These are phyloP conservation scores for Gymnobelideus leadbeateri DNA, from an alignment of 2,113 vertebrate species.

Conservation along the genomic window DNA sequence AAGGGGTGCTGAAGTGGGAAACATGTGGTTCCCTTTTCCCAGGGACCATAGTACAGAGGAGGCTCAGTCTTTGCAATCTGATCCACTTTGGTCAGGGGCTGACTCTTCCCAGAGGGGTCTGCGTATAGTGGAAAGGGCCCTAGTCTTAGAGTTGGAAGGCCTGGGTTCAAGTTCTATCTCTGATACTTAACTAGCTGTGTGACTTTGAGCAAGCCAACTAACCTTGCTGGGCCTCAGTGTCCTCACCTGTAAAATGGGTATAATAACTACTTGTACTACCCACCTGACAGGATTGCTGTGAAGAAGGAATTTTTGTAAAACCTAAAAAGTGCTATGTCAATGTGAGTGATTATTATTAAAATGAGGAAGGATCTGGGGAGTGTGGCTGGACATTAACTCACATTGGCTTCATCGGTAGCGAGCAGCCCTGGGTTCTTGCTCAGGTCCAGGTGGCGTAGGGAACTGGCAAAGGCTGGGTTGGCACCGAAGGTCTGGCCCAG, in stretches of 20 bases:
- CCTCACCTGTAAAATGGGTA: not conserved
- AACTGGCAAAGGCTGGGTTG: constrained; percentile 92
- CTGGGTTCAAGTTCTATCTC: not conserved
- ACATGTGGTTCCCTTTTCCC: not conserved
- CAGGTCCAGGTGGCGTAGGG: constrained; percentile 92
- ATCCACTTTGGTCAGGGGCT: not conserved
- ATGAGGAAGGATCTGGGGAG: not conserved
- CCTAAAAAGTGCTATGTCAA: not conserved
- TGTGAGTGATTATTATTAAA: not conserved
- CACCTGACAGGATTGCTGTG: not conserved
- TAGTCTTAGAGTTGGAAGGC: not conserved
- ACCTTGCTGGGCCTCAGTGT: not conserved
- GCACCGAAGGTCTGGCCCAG: constrained; percentile 92
- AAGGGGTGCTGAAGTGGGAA: not conserved
- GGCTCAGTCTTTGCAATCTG: not conserved
- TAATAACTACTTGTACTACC: not conserved
- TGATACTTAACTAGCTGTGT: not conserved
- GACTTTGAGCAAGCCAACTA: not conserved
- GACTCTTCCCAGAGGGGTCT: not conserved
- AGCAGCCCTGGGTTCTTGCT: constrained; percentile 93
- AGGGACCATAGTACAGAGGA: not conserved
- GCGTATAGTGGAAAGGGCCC: not conserved
- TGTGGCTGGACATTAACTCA: constrained; percentile 77
- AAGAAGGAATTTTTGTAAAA: not conserved
- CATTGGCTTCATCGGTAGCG: constrained; percentile 91